Evolutionary conservation across 2,797 vertebrate genomes (phyloP).

Genomic region (Cossypha niveicapilla): DNA sequence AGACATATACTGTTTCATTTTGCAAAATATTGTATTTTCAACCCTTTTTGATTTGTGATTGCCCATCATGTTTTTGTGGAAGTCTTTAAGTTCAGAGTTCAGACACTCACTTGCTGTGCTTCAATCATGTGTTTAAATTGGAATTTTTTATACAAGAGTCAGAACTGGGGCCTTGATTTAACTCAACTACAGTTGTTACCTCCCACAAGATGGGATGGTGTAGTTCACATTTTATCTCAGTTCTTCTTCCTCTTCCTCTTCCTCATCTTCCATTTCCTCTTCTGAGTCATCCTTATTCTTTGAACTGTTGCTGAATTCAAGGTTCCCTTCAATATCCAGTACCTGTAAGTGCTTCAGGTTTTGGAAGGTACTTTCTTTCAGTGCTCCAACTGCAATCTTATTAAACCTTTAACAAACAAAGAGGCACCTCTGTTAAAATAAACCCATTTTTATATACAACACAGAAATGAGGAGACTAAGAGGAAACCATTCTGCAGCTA

Average conservation of each 20-base stretch:
- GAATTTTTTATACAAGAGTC: neutral
- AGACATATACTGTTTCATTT: neutral
- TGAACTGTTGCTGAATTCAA: slow-evolving; percentile 70
- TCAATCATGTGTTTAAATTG: neutral
- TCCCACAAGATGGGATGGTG: neutral
- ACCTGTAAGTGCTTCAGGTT: slow-evolving; percentile 87
- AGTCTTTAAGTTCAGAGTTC: neutral
- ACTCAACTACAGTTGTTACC: slow-evolving; percentile 1
- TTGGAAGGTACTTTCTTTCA: slow-evolving; percentile 87
- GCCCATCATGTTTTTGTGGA: neutral
- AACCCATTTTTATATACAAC: neutral
- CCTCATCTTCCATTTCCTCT: slow-evolving; percentile 72
- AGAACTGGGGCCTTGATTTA: neutral
- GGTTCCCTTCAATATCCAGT: slow-evolving; percentile 86
- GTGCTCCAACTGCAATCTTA: slow-evolving; percentile 82
- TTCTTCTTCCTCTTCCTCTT: slow-evolving; percentile 62
- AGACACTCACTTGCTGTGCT: neutral
- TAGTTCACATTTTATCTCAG: slow-evolving; percentile 55
- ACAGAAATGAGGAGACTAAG: neutral
- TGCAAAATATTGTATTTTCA: neutral
- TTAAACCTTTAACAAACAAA: slow-evolving; percentile 81
- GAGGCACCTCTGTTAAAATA: neutral
- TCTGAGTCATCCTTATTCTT: slow-evolving; percentile 68
- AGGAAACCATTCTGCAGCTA: neutral
- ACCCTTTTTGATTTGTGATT: neutral